Conservation (phyloP, 2,797 vertebrate species). For the Sparidentex hasta region DNA sequence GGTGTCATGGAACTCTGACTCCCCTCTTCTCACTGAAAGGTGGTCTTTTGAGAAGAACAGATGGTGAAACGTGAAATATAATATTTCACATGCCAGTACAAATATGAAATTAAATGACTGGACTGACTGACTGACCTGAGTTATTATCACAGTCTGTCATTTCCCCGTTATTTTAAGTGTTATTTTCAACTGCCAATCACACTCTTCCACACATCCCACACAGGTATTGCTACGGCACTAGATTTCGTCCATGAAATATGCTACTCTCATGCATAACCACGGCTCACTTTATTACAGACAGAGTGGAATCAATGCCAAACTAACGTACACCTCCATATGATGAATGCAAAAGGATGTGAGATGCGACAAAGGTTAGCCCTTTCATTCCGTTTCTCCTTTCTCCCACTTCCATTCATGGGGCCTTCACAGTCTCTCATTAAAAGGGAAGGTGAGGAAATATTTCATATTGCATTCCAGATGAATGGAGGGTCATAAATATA, state of each 20-base stretch:
- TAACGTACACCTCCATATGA: not conserved
- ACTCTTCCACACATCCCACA: conserved; percentile 6
- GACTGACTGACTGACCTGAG: not conserved
- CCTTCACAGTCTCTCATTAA: not conserved
- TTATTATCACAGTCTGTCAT: conserved; percentile 9
- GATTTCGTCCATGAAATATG: not conserved
- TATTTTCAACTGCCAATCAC: conserved; percentile 21
- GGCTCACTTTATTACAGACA: not conserved
- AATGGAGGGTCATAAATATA: too few relatives aligned
- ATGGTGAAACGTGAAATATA: not conserved
- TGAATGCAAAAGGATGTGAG: not conserved
- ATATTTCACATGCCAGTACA: not conserved
- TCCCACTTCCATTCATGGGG: not conserved
- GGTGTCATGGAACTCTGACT: too few relatives aligned
- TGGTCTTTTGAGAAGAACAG: too few relatives aligned
- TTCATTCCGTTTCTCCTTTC: not conserved
- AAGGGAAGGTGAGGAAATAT: too few relatives aligned
- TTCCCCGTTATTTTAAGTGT: conserved; percentile 13
- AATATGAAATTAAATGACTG: not conserved
- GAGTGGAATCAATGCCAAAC: not conserved
- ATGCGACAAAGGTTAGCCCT: not conserved
- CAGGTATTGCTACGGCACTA: not conserved
- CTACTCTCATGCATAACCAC: not conserved
- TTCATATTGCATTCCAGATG: too few relatives aligned
- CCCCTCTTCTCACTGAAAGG: too few relatives aligned